Conservation (phyloP, 2,888 invertebrate species). For the Theristus sp. region DNA sequence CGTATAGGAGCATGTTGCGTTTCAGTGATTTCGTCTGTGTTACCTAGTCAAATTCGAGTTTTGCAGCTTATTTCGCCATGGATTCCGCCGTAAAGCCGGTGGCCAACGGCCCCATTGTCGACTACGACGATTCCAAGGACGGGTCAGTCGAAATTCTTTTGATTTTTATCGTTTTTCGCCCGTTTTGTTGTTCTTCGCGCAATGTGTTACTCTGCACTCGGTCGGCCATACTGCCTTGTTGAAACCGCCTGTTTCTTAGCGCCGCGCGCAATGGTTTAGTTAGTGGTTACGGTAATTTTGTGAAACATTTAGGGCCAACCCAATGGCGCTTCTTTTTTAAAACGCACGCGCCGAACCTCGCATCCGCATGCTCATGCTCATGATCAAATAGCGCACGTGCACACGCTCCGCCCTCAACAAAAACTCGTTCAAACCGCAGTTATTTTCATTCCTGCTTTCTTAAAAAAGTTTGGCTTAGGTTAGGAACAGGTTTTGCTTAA, state of each 20-base stretch:
- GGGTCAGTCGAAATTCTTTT: neutral
- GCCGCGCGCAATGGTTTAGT: neutral
- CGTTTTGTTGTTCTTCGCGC: neutral
- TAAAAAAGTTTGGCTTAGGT: too few species aligned
- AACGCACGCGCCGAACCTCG: too few species aligned
- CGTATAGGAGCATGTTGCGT: neutral
- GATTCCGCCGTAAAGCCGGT: neutral
- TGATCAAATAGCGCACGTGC: too few species aligned
- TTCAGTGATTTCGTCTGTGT: neutral
- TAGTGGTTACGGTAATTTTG: neutral
- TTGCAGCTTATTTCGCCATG: neutral
- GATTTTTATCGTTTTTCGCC: neutral
- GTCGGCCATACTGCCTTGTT: neutral
- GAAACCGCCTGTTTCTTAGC: neutral
- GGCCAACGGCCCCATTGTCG: neutral
- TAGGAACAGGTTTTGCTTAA: too few species aligned
- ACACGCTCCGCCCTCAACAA: too few species aligned
- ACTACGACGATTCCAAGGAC: neutral
- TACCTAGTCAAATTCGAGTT: neutral
- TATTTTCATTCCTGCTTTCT: too few species aligned
- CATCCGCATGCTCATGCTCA: too few species aligned
- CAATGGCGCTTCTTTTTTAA: neutral
- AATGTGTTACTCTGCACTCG: neutral
- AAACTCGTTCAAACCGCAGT: too few species aligned
- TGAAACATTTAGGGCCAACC: too few species aligned